Conservation (phyloP, 2,797 vertebrate genomes). For the Sebastes taczanowskii region DNA sequence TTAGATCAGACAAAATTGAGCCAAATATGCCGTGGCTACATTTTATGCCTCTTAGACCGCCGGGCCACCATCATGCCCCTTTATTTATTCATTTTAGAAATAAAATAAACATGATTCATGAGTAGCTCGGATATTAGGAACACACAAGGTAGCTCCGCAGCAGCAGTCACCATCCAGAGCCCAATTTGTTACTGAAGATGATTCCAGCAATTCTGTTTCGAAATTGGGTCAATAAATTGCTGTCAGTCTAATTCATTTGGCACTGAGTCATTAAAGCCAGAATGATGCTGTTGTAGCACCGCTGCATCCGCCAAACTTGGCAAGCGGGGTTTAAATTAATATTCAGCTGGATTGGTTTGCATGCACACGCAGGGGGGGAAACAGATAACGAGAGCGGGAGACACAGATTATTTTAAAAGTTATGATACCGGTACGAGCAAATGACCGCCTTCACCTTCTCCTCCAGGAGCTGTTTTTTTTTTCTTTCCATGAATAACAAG, state of each 20-base stretch:
- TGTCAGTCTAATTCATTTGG: constrained; percentile 75
- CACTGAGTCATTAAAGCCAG: constrained; percentile 66
- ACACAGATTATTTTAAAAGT: constrained; percentile 34
- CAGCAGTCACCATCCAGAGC: constrained; percentile 36
- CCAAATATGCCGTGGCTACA: background rate
- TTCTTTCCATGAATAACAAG: constrained; percentile 32
- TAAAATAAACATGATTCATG: background rate
- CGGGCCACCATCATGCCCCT: background rate
- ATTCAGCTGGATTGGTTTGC: constrained; percentile 58
- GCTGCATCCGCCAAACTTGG: constrained; percentile 58
- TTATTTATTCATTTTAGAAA: constrained; percentile 1
- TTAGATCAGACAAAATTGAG: background rate
- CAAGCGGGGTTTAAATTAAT: constrained; percentile 59
- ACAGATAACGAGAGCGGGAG: constrained; percentile 36
- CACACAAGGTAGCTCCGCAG: constrained; percentile 18
- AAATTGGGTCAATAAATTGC: constrained; percentile 79
- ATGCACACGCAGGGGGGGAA: background rate
- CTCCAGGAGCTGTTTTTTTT: constrained; percentile 24
- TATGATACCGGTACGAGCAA: constrained; percentile 18
- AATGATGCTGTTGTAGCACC: constrained; percentile 45
- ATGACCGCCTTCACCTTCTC: constrained; percentile 56
- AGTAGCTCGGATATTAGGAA: background rate
- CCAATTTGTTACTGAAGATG: constrained; percentile 59
- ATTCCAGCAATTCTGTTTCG: constrained; percentile 63
- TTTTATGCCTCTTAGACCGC: background rate